Evolutionary conservation across 2,797 vertebrate genomes (phyloP).

Genomic region (Ctenosaura bakeri): DNA sequence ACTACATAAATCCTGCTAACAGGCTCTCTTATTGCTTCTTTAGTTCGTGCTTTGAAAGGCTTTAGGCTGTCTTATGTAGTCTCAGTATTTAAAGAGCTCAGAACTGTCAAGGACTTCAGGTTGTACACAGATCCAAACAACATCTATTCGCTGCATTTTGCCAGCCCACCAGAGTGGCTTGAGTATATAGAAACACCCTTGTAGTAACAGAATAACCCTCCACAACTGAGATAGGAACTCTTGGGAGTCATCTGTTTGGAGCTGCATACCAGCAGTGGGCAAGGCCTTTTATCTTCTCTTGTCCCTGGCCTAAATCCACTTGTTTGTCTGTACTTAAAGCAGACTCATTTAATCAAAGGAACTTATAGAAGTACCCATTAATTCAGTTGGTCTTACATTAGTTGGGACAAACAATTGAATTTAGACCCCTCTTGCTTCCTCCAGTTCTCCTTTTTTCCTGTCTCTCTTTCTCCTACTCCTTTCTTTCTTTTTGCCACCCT

Average conservation of each 20-base stretch:
- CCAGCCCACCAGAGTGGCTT: background rate
- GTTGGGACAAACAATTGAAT: too few relatives aligned
- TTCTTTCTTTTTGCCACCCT: background rate
- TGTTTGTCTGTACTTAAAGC: too few relatives aligned
- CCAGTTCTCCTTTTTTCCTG: background rate
- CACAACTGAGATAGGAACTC: background rate
- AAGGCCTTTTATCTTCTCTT: background rate
- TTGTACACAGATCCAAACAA: background rate
- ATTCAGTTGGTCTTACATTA: too few relatives aligned
- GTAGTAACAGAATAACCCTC: background rate
- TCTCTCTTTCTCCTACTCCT: background rate
- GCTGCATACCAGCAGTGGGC: background rate
- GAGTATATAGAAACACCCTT: background rate
- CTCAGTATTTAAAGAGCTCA: background rate
- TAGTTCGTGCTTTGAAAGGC: conserved; percentile 7
- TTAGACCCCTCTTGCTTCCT: too few relatives aligned
- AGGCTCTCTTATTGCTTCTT: background rate
- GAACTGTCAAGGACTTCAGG: background rate
- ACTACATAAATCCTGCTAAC: background rate
- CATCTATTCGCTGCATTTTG: background rate
- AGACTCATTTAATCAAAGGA: too few relatives aligned
- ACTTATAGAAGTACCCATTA: too few relatives aligned
- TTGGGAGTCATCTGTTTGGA: background rate
- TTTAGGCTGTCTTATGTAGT: background rate
- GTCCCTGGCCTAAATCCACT: too few relatives aligned